Percentiles rank a stretch among this genome's conserved stretches.
Conservation (phyloP, 2,113 vertebrate genomes). For the Nyctibius bracteatus region DNA sequence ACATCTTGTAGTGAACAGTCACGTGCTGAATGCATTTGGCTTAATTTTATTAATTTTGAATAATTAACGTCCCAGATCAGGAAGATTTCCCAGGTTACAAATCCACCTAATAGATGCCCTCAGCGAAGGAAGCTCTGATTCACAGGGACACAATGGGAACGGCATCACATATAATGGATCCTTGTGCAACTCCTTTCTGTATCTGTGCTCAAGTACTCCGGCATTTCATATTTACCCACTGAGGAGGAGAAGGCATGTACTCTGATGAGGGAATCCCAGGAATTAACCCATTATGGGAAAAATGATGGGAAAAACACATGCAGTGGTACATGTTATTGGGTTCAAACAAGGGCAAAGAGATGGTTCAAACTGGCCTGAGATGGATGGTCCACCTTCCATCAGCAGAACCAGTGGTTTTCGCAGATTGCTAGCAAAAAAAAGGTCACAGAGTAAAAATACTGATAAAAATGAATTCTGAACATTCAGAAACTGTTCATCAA, state of each 20-base stretch:
- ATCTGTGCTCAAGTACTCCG: background rate
- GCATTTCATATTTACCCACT: background rate
- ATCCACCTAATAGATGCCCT: background rate
- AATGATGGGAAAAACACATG: background rate
- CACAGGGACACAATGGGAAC: background rate
- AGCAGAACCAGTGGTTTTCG: background rate
- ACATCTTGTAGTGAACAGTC: background rate
- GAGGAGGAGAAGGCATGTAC: background rate
- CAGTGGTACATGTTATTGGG: too few relatives aligned
- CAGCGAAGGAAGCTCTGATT: background rate
- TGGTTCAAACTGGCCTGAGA: background rate
- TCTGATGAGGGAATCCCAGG: background rate
- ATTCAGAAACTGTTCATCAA: background rate
- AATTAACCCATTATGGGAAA: background rate
- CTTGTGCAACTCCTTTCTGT: background rate
- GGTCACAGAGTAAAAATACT: background rate
- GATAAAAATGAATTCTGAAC: background rate
- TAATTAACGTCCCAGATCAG: background rate
- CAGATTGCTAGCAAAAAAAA: background rate
- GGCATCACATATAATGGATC: background rate
- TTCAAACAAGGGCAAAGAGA: background rate
- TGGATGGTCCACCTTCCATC: background rate
- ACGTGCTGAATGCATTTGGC: background rate
- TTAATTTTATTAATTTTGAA: background rate
- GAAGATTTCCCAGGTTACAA: background rate